Base-by-base conservation (phyloP, 2,113 vertebrate genomes). In the Psittacus erithacus region DNA sequence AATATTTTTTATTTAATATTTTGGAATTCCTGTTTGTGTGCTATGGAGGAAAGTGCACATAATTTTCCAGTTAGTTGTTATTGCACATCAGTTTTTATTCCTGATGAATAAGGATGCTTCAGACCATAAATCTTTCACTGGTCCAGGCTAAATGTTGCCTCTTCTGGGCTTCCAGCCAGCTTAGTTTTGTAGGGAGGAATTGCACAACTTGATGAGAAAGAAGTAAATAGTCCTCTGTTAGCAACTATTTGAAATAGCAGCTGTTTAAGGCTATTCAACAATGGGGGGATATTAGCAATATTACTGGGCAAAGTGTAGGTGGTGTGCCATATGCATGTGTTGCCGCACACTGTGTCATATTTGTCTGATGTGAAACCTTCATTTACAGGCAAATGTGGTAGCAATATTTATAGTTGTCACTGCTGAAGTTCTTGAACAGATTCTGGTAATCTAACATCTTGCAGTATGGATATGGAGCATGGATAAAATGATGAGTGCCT, bases 161-260 rank as follows among this genome's bases (percentile, higher is more conserved):
- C 69, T 94, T 47, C 93, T 84, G 90, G 90, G 95, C 95, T 92
- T 88, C 12, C 63, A 83, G 86, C 92, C 95, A 96, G 92, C 16
- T 27, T 81, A 82, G 67, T 96, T 93, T 97, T 90, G 39, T 86
- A 93, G 86, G 47, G 86, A 93, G 65, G 71, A 92, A 93, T 95
- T 92, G 35, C 75, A 68, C 76, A 93, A 95, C 69, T 92, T 94
- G 88, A 93, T 93, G 86, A 93, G 88, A 71, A 95, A 92, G 88
- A 84, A 88, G 86, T 94, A 95, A 95, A 86, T 75, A 92, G 80
- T 92, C 88, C 55, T 79, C 82, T 88, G 60, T 92, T 97, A 94
- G 82, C 90, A 94, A 76, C 79, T 96, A 43, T 94, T 96, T 88
- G 92, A 84, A 94, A 86, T 41, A 94, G 88, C 92, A 95, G 76